phyloP scores from a whole-genome alignment of 2,113 vertebrate species.

The Columbina picui region DNA sequence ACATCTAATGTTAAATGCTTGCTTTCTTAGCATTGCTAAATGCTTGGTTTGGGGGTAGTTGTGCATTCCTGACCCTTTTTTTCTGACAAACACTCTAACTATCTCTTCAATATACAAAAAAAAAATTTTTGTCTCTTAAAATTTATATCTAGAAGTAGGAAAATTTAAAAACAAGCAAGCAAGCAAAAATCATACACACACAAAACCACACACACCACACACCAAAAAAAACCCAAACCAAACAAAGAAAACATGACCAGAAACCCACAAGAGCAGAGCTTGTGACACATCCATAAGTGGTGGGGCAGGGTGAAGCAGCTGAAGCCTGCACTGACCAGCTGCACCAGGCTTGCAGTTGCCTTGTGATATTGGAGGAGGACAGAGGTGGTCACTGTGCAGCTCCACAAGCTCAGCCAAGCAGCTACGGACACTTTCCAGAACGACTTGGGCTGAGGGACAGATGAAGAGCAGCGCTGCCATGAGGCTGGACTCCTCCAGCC shows the following conservation, averaged over 20 bases:
- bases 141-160: background rate
- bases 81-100: background rate
- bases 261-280: background rate
- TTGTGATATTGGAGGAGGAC: background rate
- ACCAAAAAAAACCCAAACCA: too few species aligned
- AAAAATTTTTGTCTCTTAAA: background rate
- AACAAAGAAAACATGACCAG: too few species aligned
- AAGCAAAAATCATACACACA: too few species aligned
- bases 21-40: background rate
- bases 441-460: accelerated
- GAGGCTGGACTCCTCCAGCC: background rate
- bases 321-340: background rate
- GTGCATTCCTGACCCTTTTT: background rate
- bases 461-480: accelerated
- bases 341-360: background rate
- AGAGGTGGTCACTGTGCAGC: background rate
- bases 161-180: background rate
- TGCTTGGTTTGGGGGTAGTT: background rate
- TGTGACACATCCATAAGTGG: accelerated
- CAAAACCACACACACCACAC: too few species aligned
- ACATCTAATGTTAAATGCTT: background rate
- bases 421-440: background rate
- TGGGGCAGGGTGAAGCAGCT: background rate
- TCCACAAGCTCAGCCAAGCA: accelerated
- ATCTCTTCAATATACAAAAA: background rate